Base-by-base conservation (phyloP, 2,888 invertebrate genomes). In the Ditula angustiorana region DNA sequence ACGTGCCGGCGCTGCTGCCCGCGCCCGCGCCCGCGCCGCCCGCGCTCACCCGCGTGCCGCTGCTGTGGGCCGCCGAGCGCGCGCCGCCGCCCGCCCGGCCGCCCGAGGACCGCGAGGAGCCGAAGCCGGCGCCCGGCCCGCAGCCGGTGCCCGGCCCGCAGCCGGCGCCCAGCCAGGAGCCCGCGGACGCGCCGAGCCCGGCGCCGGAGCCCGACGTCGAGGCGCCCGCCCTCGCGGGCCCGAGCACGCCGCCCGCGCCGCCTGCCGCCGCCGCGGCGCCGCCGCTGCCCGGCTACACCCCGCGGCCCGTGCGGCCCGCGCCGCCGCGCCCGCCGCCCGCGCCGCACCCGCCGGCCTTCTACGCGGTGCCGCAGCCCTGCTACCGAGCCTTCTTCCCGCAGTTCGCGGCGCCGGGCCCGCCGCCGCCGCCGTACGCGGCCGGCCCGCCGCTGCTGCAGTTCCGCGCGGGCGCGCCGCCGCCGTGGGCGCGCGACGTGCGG, bases 1-100 rank as follows among this genome's bases (percentile, higher is more conserved):
- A 90, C 86, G 90, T 90, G 84, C 86, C 85, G 69, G 67, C 73
- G 69, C 76, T 75, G 64, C 69, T 70, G 55, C 57, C 69, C 23
- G 47, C 67, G 47, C 50, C 56, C 44, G 23, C 23, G 16, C 19
- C 24, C 49, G 8, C 46, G 50, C 3, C 28, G 13, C 28, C 30
- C 28, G 47, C 47, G 46, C 46, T 41, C 41, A 16, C 16, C 13
- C 41, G 41, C 41, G 41, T 41, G 7, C 44, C 26, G 30, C 33
- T 24, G 2, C 61, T 10, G 49, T 23, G 2, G 37, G 28, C 16
- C 24, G 24, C 24, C 23, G 33, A 28, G 47, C 8, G 21, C 11
- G 50, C 23, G 13, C 49, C 30, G 46, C 37, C 0, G 35, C 60
- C 13, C 58, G 57, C 10, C 52, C 56, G 11, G 26, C 53, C n/a